These are phyloP conservation scores for Vanessa tameamea DNA, from an alignment of 1,140 invertebrate genomes.

Conservation along the genomic window DNA sequence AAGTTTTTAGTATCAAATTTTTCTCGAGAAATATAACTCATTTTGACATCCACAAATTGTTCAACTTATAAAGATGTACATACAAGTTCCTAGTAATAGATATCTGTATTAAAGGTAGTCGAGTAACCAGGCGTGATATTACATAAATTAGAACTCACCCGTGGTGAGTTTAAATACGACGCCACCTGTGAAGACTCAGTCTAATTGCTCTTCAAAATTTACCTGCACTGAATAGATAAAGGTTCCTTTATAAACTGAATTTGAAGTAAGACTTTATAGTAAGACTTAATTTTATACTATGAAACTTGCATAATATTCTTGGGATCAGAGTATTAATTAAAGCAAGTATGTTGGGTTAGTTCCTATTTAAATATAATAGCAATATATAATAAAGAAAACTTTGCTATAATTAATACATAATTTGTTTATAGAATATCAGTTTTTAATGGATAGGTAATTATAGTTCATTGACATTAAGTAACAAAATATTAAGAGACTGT, in stretches of 20 bases:
- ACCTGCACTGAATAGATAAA: slow-evolving; percentile 25
- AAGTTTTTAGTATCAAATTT: too few species aligned
- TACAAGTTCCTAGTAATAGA: neutral
- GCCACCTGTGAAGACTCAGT: slow-evolving; percentile 18
- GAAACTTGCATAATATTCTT: neutral
- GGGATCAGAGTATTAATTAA: neutral
- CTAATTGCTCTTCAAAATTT: slow-evolving; percentile 26
- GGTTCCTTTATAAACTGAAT: slow-evolving; percentile 19
- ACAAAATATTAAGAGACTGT: too few species aligned
- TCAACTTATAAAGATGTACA: neutral
- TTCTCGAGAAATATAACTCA: too few species aligned
- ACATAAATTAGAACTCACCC: slow-evolving; percentile 21
- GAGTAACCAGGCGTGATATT: slow-evolving; percentile 13
- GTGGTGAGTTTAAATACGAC: slow-evolving; percentile 21
- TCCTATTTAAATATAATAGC: slow-evolving; percentile 6
- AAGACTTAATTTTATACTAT: neutral
- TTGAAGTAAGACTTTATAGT: slow-evolving; percentile 2
- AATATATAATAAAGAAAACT: neutral
- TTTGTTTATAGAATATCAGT: too few species aligned
- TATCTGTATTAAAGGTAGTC: neutral
- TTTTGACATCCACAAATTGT: too few species aligned
- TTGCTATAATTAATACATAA: neutral
- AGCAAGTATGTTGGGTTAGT: neutral
- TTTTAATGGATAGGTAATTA: too few species aligned
- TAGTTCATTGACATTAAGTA: too few species aligned